phyloP scores from a whole-genome alignment of 2,113 vertebrate species.

The Paedocypris sp. region DNA sequence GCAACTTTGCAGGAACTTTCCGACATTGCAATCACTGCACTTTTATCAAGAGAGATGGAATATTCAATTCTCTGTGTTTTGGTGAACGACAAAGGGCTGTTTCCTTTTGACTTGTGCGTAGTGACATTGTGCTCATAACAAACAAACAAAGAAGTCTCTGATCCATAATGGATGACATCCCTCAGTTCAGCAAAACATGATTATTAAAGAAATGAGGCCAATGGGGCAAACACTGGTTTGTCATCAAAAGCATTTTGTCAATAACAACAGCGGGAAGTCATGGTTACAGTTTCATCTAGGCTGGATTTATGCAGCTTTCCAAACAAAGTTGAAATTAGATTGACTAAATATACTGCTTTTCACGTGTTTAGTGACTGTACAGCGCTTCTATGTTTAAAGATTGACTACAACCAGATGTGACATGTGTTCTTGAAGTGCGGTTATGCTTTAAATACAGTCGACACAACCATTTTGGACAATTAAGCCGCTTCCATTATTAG shows the following conservation, averaged over 20 bases:
- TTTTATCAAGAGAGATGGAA: constrained; percentile 50
- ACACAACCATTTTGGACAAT: too few species aligned
- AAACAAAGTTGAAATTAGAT: constrained; percentile 26
- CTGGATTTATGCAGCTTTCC: constrained; percentile 15
- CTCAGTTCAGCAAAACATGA: constrained; percentile 51
- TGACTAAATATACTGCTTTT: constrained; percentile 8
- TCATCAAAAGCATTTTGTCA: constrained; percentile 56
- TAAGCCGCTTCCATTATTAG: too few species aligned
- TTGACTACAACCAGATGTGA: neutral
- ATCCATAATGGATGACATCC: constrained; percentile 66
- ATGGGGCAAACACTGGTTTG: constrained; percentile 38
- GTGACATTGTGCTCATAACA: constrained; percentile 67
- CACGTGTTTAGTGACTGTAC: too few species aligned
- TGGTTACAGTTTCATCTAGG: constrained; percentile 30
- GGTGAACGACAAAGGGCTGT: constrained; percentile 63
- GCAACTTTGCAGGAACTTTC: constrained; percentile 18
- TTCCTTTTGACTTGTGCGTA: constrained; percentile 67
- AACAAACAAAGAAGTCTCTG: constrained; percentile 62
- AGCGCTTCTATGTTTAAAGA: too few species aligned
- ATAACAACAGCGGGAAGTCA: constrained; percentile 36
- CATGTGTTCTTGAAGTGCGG: neutral
- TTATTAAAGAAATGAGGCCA: constrained; percentile 60
- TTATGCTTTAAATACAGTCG: too few species aligned
- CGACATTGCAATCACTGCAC: constrained; percentile 43
- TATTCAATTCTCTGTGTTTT: constrained; percentile 67